phyloP scores from a whole-genome alignment of 2,888 invertebrate species.

The Tetragnatha montana region DNA sequence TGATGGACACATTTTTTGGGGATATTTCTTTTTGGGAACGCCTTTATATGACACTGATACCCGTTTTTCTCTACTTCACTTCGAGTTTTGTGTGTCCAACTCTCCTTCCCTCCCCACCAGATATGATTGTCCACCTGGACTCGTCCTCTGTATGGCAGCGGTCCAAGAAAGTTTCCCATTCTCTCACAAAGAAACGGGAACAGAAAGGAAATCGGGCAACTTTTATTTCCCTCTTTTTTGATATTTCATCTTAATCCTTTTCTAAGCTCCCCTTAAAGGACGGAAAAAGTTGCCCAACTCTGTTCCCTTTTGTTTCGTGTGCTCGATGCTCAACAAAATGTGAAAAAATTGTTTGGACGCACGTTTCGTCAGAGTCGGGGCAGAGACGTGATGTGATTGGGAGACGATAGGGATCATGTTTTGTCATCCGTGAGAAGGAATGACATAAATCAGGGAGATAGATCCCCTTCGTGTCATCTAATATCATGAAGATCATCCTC shows the following conservation, averaged over 20 bases:
- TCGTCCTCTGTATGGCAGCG: slow-evolving; percentile 36
- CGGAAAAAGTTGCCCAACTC: background rate
- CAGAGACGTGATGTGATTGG: slow-evolving; percentile 29
- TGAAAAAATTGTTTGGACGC: slow-evolving; percentile 58
- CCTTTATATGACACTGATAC: slow-evolving; percentile 27
- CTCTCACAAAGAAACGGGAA: slow-evolving; percentile 30
- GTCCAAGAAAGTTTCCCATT: slow-evolving; percentile 59
- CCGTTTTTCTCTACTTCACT: background rate
- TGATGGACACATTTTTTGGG: slow-evolving; percentile 33
- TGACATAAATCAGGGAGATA: background rate
- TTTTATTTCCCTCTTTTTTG: slow-evolving; percentile 16
- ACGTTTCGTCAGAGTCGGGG: slow-evolving; percentile 27
- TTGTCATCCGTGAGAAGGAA: background rate
- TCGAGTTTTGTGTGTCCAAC: slow-evolving; percentile 18
- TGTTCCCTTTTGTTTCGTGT: background rate
- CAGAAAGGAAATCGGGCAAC: slow-evolving; percentile 26
- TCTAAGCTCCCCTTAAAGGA: slow-evolving; percentile 28
- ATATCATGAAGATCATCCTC: too few species aligned
- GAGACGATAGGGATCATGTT: background rate
- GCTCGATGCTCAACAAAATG: slow-evolving; percentile 25
- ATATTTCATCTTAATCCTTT: slow-evolving; percentile 49
- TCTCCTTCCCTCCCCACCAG: slow-evolving; percentile 27
- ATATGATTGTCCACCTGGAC: slow-evolving; percentile 63
- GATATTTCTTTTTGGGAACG: slow-evolving; percentile 8
- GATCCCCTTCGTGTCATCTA: background rate